These are phyloP conservation scores for Microplitis deprimator DNA, from an alignment of 2,888 invertebrate genomes.

Conservation along the genomic window DNA sequence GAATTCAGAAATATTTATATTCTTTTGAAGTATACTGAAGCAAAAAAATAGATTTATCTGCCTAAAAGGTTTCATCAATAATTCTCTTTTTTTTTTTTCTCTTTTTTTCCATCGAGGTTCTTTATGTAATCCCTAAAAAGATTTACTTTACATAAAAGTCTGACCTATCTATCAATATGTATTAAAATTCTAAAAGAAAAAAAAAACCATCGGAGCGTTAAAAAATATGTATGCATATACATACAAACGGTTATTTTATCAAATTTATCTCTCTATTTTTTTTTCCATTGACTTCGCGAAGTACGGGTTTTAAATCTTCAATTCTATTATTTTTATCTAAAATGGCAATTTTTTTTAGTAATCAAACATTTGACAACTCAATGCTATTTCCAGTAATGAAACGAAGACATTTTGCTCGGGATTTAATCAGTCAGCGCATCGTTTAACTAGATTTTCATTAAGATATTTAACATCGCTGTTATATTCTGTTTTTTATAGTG, in stretches of 20 bases:
- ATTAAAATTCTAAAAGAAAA: neutral
- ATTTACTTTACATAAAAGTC: neutral
- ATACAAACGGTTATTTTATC: no score
- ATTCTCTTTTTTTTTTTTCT: neutral
- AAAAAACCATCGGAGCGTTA: no score
- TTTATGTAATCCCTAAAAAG: no score
- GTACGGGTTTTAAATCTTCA: no score
- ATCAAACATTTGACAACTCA: no score
- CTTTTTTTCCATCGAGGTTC: neutral
- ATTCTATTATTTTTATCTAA: no score
- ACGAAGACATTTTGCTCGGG: neutral
- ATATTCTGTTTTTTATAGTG: slow-evolving; percentile 3
- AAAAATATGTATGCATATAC: no score
- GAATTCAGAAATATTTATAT: neutral
- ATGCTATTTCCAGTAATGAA: neutral
- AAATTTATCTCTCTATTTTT: no score
- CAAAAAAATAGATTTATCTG: neutral
- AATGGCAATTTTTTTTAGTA: no score
- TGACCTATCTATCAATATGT: neutral
- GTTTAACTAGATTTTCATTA: slow-evolving; percentile 43
- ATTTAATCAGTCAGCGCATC: neutral
- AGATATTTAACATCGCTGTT: slow-evolving; percentile 30
- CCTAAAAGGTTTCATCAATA: neutral
- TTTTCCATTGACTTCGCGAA: no score
- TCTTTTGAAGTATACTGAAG: neutral